Evolutionary conservation across 2,113 vertebrate genomes (phyloP).

Genomic region (Phaethornis superciliosus): DNA sequence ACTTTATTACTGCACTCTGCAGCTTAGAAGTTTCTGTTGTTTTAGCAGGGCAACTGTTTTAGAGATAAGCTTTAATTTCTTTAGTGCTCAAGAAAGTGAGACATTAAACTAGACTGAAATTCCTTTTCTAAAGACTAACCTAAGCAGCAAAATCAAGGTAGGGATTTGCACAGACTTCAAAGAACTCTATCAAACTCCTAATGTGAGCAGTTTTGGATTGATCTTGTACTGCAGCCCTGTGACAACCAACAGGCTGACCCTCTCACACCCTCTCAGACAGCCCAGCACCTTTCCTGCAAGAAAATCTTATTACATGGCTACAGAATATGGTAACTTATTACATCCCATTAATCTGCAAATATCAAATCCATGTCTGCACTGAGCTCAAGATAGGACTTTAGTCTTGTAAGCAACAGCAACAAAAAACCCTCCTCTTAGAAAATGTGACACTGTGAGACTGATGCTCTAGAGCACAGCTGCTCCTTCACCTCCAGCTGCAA

Average conservation of each 20-base stretch:
- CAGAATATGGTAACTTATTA: background rate
- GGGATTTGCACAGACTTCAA: background rate
- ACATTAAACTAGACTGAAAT: background rate
- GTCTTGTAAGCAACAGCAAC: background rate
- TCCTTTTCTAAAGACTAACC: background rate
- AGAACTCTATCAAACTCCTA: background rate
- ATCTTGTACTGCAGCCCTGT: background rate
- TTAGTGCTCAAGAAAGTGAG: background rate
- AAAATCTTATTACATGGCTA: background rate
- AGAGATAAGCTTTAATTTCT: background rate
- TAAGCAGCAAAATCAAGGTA: background rate
- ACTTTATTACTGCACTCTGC: background rate
- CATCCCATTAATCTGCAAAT: background rate
- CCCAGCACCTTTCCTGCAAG: background rate
- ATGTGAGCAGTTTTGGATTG: fast-evolving
- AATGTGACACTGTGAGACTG: fast-evolving
- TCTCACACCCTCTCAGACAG: fast-evolving
- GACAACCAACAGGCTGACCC: background rate
- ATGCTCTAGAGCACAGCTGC: fast-evolving
- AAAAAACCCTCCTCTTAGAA: background rate
- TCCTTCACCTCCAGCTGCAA: background rate
- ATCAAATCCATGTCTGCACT: background rate
- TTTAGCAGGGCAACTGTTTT: background rate
- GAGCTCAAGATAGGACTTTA: background rate
- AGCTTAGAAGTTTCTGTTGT: background rate